Percentiles rank a stretch among this genome's conserved stretches.
These are phyloP conservation scores for Ooceraea biroi DNA, from an alignment of 1,140 invertebrate genomes.

Conservation along the genomic window DNA sequence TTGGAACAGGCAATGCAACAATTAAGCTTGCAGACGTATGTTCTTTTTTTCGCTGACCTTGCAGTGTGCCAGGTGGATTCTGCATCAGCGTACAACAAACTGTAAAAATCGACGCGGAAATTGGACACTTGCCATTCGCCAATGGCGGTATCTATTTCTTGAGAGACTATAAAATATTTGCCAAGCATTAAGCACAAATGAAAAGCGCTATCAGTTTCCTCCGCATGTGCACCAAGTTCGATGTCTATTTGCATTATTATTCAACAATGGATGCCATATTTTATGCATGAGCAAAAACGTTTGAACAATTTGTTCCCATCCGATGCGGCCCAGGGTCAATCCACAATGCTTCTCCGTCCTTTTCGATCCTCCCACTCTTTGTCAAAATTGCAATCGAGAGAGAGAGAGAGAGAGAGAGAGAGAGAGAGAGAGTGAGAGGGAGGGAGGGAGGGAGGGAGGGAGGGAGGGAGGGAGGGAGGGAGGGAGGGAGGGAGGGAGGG, in stretches of 20 bases:
- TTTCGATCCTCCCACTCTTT: slow-evolving; percentile 17
- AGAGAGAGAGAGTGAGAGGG: background rate
- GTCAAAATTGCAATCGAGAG: background rate
- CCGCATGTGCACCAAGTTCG: background rate
- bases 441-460: background rate
- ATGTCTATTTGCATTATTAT: slow-evolving; percentile 13
- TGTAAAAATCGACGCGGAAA: no score
- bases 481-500: background rate
- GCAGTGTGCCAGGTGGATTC: no score
- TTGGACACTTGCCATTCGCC: no score
- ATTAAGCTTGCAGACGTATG: background rate
- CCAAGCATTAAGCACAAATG: background rate
- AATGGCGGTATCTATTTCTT: background rate
- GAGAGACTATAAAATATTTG: slow-evolving; percentile 4
- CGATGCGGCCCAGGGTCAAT: background rate
- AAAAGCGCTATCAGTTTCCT: slow-evolving; percentile 19
- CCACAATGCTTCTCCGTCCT: background rate
- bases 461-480: background rate
- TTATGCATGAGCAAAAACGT: slow-evolving; percentile 28
- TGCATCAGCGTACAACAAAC: no score
- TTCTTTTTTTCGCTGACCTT: background rate
- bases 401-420: background rate
- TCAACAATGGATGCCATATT: background rate
- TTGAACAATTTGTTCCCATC: slow-evolving; percentile 12
- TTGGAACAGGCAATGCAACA: background rate